phyloP scores from a whole-genome alignment of 2,797 vertebrate genomes.

The Catharus ustulatus region DNA sequence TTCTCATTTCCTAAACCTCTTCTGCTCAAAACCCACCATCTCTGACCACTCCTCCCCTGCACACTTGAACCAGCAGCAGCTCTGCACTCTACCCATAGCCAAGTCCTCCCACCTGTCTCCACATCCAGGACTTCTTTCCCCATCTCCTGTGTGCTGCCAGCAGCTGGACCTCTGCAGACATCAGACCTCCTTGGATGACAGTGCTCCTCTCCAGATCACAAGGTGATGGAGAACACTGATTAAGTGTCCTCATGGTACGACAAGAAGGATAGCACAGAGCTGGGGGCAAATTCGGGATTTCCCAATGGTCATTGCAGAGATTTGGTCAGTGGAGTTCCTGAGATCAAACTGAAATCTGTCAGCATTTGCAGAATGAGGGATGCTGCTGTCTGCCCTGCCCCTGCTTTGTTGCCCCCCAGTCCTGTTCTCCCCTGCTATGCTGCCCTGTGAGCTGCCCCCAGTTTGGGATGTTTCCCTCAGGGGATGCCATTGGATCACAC shows the following conservation, averaged over 20 bases:
- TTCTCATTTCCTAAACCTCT: neutral
- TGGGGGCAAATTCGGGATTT: neutral
- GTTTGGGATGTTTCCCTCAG: neutral
- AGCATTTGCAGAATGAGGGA: neutral
- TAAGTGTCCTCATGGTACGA: neutral
- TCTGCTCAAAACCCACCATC: neutral
- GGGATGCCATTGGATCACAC: neutral
- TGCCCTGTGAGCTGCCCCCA: neutral
- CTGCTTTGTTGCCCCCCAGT: neutral
- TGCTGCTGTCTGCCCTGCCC: neutral
- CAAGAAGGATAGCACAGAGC: neutral
- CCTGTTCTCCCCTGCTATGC: neutral
- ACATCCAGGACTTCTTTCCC: neutral
- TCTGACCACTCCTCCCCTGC: neutral
- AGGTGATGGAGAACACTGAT: rapidly evolving
- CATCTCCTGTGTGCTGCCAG: neutral
- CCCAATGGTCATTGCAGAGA: neutral
- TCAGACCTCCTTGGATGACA: rapidly evolving
- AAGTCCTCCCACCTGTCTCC: neutral
- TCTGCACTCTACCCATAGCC: neutral
- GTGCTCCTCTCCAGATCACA: neutral
- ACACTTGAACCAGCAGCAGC: neutral
- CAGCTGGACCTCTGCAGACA: neutral
- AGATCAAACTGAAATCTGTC: neutral
- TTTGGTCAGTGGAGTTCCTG: neutral